phyloP scores from a whole-genome alignment of 2,113 vertebrate species.

The Phyllostomus discolor region DNA sequence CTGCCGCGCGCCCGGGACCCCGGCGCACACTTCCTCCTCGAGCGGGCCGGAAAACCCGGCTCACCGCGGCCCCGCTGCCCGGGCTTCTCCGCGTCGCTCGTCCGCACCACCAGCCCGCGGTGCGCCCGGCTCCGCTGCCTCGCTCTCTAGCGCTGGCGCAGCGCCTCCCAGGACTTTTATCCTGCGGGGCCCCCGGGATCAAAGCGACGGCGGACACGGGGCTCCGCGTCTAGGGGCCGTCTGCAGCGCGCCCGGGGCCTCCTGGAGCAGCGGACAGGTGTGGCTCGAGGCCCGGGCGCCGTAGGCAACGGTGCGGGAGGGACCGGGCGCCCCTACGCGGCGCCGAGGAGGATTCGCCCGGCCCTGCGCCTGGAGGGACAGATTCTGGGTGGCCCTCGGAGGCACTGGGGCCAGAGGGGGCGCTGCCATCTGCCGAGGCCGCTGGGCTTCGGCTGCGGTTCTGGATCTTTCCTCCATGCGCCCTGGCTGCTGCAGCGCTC shows the following conservation, averaged over 20 bases:
- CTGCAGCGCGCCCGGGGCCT: constrained; percentile 5
- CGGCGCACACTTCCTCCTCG: background rate
- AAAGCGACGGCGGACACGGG: constrained; percentile 68
- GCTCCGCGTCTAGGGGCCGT: constrained; percentile 49
- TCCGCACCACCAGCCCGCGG: background rate
- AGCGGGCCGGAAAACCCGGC: background rate
- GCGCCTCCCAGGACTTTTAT: constrained; percentile 68
- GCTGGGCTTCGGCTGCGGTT: background rate
- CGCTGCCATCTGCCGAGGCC: background rate
- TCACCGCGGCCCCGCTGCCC: constrained; percentile 49
- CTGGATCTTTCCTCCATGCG: background rate
- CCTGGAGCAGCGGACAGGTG: constrained; percentile 61
- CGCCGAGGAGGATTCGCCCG: background rate
- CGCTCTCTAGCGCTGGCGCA: constrained; percentile 65
- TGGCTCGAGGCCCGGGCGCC: constrained; percentile 29
- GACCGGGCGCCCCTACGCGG: background rate
- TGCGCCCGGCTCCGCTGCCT: constrained; percentile 24
- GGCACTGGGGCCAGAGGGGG: background rate
- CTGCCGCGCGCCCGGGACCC: background rate
- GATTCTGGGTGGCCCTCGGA: background rate
- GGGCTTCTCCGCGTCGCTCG: background rate
- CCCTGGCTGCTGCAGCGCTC: background rate
- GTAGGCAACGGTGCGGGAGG: background rate
- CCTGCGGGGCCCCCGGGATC: constrained; percentile 69
- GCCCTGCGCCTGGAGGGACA: background rate